A percentile compares a stretch with the other conserved stretches of the same genome.
phyloP scores from a whole-genome alignment of 2,888 invertebrate species.

The Blera fallax region DNA sequence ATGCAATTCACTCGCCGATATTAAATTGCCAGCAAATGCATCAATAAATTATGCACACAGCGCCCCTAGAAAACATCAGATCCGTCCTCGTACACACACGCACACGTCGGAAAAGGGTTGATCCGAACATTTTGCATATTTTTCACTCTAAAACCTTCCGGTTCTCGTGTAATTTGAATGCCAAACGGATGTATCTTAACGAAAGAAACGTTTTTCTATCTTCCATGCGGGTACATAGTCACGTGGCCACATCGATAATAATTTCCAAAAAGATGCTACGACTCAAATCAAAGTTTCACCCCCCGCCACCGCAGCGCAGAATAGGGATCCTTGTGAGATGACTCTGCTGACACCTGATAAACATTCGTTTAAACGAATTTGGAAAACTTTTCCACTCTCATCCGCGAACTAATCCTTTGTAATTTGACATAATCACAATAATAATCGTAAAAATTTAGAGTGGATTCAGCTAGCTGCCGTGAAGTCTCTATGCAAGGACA shows the following conservation, averaged over 20 bases:
- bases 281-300: conserved; percentile 41
- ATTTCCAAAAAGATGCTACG: conserved; percentile 5
- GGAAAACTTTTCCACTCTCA: conserved; percentile 58
- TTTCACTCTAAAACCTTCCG: conserved; percentile 65
- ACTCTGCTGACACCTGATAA: conserved; percentile 66
- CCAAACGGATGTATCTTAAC: conserved; percentile 20
- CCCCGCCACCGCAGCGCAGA: not conserved
- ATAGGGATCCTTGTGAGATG: no score
- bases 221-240: conserved; percentile 65
- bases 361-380: conserved; percentile 20
- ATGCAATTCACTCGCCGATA: conserved; percentile 66
- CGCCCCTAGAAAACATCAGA: conserved; percentile 33
- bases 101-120: conserved; percentile 57
- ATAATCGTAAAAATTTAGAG: conserved; percentile 74
- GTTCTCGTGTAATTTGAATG: conserved; percentile 58
- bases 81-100: no score
- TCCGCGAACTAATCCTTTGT: conserved; percentile 73
- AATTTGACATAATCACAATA: conserved; percentile 75
- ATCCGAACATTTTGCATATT: conserved; percentile 65
- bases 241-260: conserved; percentile 63
- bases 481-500: not conserved
- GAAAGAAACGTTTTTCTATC: conserved; percentile 35
- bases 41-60: conserved; percentile 71
- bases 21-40: conserved; percentile 68
- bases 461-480: conserved; percentile 43